Conservation (phyloP, 1,140 invertebrate genomes). For the Spodoptera litura region DNA sequence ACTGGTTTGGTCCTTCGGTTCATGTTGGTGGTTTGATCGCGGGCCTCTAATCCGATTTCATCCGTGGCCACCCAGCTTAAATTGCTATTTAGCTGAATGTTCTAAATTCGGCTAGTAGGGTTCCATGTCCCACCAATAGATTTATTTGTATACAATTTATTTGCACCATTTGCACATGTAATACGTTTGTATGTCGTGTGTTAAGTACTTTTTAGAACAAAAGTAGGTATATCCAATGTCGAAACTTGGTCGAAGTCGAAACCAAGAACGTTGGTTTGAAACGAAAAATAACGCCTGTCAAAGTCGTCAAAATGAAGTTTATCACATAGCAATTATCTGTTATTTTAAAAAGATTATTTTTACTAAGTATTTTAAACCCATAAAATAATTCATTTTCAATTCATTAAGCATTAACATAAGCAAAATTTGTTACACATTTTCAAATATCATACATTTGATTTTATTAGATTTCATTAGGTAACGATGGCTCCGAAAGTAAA, state of each 20-base stretch:
- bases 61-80: conserved; percentile 26
- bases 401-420: neutral
- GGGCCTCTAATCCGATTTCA: conserved; percentile 39
- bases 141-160: neutral
- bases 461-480: neutral
- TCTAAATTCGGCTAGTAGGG: conserved; percentile 13
- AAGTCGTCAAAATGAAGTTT: neutral
- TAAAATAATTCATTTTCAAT: neutral
- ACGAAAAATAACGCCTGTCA: neutral
- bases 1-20: neutral
- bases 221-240: neutral
- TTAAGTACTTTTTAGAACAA: neutral
- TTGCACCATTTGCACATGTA: neutral
- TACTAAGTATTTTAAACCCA: neutral
- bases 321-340: neutral
- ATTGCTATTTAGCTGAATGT: conserved; percentile 48
- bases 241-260: too few species aligned
- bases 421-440: neutral
- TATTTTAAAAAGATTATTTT: neutral
- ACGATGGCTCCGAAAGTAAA: conserved; percentile 51
- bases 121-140: neutral
- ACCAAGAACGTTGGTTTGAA: too few species aligned
- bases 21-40: conserved; percentile 23
- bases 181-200: neutral
- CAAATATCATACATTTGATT: neutral